Conservation (phyloP, 2,797 vertebrate genomes). For the Mionectes olivaceus region DNA sequence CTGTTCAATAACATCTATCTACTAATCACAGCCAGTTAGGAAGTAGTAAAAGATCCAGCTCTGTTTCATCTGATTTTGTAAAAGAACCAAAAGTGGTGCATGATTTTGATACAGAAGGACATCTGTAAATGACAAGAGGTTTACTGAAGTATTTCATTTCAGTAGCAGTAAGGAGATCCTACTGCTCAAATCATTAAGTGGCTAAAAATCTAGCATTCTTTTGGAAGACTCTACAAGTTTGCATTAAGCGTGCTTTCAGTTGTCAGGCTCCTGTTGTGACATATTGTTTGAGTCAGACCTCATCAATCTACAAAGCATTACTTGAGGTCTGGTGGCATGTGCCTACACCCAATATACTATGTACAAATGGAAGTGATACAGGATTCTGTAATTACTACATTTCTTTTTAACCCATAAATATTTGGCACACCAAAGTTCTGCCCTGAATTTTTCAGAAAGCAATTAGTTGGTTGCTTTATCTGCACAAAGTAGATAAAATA, state of each 20-base stretch:
- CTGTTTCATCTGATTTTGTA: background rate
- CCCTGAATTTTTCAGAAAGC: slow-evolving; percentile 36
- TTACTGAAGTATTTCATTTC: slow-evolving; percentile 66
- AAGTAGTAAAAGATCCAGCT: slow-evolving; percentile 26
- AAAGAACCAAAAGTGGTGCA: background rate
- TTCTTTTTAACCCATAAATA: slow-evolving; percentile 27
- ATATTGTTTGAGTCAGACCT: slow-evolving; percentile 71
- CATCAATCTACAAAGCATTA: slow-evolving; percentile 65
- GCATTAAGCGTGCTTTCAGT: slow-evolving; percentile 70
- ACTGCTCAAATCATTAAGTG: slow-evolving; percentile 70
- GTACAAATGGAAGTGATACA: slow-evolving; percentile 9
- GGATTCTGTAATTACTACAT: slow-evolving; percentile 13
- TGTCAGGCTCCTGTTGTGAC: slow-evolving; percentile 70
- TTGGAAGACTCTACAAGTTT: slow-evolving; percentile 60
- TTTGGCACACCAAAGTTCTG: background rate
- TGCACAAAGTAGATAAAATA: slow-evolving; percentile 17
- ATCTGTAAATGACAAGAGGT: slow-evolving; percentile 50
- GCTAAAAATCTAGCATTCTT: slow-evolving; percentile 68
- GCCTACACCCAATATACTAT: background rate
- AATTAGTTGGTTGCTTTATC: slow-evolving; percentile 47
- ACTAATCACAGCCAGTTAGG: background rate
- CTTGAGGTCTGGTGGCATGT: slow-evolving; percentile 59
- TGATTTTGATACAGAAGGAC: slow-evolving; percentile 45
- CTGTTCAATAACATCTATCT: background rate
- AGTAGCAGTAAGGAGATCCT: slow-evolving; percentile 61